A percentile compares a stretch with the other conserved stretches of the same genome.
Conservation (phyloP, 2,888 invertebrate species). For the Netelia fuscicornis region DNA sequence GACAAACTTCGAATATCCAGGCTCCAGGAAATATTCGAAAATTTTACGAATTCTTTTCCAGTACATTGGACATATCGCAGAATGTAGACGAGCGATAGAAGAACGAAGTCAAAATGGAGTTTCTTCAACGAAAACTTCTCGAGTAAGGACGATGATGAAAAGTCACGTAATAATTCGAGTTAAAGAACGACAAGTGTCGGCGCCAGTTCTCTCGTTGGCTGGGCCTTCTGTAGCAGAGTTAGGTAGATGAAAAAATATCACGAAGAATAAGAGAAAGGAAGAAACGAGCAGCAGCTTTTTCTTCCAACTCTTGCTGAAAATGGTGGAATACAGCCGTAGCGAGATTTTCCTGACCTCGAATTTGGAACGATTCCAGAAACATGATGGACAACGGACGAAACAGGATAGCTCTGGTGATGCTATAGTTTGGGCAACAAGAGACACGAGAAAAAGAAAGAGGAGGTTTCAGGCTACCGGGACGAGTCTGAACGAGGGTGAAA, state of each 20-base stretch:
- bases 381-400: conserved; percentile 74
- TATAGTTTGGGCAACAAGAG: conserved; percentile 18
- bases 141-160: conserved; percentile 24
- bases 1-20: background rate
- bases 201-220: conserved; percentile 63
- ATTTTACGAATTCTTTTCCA: background rate
- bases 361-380: conserved; percentile 74
- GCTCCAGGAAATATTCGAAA: background rate
- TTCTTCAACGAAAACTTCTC: background rate
- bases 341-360: conserved; percentile 62
- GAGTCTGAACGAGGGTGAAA: conserved; percentile 39
- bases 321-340: conserved; percentile 40
- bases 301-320: conserved; percentile 16
- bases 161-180: conserved; percentile 60
- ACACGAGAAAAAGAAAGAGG: conserved; percentile 20
- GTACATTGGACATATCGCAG: background rate
- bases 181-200: conserved; percentile 60
- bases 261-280: conserved; percentile 27
- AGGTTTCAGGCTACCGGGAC: conserved; percentile 40
- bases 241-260: conserved; percentile 31
- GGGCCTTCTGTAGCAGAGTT: conserved; percentile 49
- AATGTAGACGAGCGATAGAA: background rate
- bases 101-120: background rate
- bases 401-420: conserved; percentile 64
- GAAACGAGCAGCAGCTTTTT: conserved; percentile 60